Base-by-base conservation (phyloP, 2,797 vertebrate genomes). In the Apodemus agrarius region DNA sequence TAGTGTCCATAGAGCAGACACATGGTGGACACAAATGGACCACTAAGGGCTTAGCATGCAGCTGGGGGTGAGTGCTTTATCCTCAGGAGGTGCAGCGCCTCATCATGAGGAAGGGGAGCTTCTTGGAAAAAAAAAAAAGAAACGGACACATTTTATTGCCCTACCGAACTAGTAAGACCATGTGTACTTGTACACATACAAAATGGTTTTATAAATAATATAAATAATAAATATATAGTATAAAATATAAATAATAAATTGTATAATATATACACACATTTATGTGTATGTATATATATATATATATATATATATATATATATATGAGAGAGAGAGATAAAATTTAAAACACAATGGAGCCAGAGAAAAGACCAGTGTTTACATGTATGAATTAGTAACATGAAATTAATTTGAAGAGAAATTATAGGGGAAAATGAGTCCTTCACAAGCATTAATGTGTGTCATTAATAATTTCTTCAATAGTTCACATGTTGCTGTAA, bases 81-180 rank as follows among this genome's bases (percentile, higher is more conserved):
- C 6, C 6, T 29, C 6, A 34, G 17, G 57, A 22, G 19, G 16
- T 13, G 29, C 17, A 0, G 0, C 2, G 6, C 17, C 29, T 40
- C 54, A n/a, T 57, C 52, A 1, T 43, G 52, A n/a, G 54, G 40
- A 17, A 34, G 54, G 7, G 29, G 29, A 49, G n/a, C 49, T 19
- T 16, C 69, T n/a, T n/a, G n/a, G n/a, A n/a, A n/a, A n/a, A n/a
- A n/a, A n/a, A n/a, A n/a, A n/a, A n/a, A n/a, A n/a, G n/a, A n/a
- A 4, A 61, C 2, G 22, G 34, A 43, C 5, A 34, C 2, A 19
- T n/a, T 26, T 22, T 6, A 14, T 59, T 19, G 2, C 4, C n/a
- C 54, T 46, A 11, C 6, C 13, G 57, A 92, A 24, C n/a, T 11
- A 31, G 67, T 22, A 69, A 65, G 13, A 40, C 34, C 59, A 59